Evolutionary conservation across 2,797 vertebrate species (phyloP).

Genomic region (Alectoris magna): DNA sequence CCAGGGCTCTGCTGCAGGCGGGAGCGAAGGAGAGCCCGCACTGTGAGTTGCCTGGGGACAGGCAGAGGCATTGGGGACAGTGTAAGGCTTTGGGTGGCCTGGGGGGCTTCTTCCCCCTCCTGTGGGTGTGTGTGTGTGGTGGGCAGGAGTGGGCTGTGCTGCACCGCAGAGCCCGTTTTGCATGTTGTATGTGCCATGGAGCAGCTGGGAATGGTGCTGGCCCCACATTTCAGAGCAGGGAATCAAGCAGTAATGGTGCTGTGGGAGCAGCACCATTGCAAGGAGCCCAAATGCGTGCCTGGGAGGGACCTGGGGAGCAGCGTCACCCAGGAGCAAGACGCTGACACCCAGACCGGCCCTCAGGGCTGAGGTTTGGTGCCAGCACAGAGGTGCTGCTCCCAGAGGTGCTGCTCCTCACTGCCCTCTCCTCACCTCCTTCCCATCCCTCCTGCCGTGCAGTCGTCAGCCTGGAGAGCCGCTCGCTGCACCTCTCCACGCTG

Average conservation of each 20-base stretch:
- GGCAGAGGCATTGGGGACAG: neutral
- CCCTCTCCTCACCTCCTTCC: neutral
- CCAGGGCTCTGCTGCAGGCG: constrained; percentile 86
- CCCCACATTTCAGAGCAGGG: neutral
- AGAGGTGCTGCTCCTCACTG: neutral
- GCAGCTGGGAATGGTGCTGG: neutral
- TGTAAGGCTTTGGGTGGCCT: neutral
- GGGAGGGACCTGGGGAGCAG: too few species aligned
- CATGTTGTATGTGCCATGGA: too few species aligned
- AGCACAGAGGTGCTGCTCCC: neutral
- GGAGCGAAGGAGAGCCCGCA: constrained; percentile 94
- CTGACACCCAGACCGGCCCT: rapidly evolving
- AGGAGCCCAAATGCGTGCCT: neutral
- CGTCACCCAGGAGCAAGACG: neutral
- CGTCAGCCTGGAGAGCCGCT: constrained; percentile 88
- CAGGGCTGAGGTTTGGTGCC: neutral
- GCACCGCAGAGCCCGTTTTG: neutral
- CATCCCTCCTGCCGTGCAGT: constrained; percentile 70
- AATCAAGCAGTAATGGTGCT: neutral
- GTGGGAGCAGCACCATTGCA: too few species aligned
- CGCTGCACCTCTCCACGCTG: constrained; percentile 86
- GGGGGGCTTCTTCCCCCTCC: neutral
- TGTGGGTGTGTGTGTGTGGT: too few species aligned
- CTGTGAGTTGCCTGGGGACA: constrained; percentile 82
- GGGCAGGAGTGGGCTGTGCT: neutral